Evolutionary conservation across 2,113 vertebrate species (phyloP), one percentile per base, ranked within the genome.

Genomic region (Prochilodus magdalenae): DNA sequence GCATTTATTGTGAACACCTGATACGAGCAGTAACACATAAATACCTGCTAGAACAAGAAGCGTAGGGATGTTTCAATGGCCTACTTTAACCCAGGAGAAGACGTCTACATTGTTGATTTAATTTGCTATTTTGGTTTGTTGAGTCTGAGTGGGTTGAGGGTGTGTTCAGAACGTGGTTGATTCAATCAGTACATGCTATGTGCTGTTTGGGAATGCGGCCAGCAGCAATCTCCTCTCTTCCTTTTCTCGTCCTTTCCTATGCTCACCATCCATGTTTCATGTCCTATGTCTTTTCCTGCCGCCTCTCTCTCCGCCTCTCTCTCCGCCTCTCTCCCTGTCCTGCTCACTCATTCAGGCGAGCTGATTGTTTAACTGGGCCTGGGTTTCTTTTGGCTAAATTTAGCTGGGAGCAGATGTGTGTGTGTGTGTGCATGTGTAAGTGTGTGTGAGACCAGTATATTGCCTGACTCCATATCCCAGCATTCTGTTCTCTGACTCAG

Each of bases 401-500:
- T 70, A 70, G 33, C 66, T 44, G 33, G 66, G 66, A 70, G 33
- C 36, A 44, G 16, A 44, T 70, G 33, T 70, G 33, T 70, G 66
- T 70, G 36, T 16, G 66, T 16, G 66, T 27, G 65, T 24, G 65
- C 5, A 30, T 2, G 18, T 11, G 63, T 6, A 14, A 18, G 63
- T 24, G 63, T 22, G 62, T 22, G 62, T 5, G 62, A 15, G 29
- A 40, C 20, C 30, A n/a, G 20, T 7, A 67, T 33, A 70, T 70
- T 22, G 24, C 33, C 36, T 70, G 33, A 70, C 66, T 70, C 33
- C 66, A 70, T 70, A 70, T 70, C 66, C 66, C 66, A 44, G 66
- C 33, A 70, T 70, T 70, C 66, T 70, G 33, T 70, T 70, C 65
- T 69, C 66, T 70, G 66, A 70, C 33, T 70, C 66, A 70, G 66